Evolutionary conservation across 2,797 vertebrate species (phyloP).

Genomic region (Eidolon dupreanum): DNA sequence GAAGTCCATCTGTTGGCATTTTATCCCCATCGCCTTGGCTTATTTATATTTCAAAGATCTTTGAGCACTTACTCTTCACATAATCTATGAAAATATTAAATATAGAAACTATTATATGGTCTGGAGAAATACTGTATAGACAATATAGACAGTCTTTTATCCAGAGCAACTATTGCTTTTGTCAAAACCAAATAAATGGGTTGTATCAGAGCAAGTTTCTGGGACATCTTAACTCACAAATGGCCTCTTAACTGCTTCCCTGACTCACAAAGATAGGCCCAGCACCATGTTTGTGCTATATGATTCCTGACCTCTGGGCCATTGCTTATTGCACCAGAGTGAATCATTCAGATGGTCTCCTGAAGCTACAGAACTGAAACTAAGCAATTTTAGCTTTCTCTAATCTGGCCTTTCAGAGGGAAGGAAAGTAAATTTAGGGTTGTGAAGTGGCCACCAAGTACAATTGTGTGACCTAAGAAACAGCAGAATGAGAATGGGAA

Average conservation of each 20-base stretch:
- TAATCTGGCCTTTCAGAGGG: neutral
- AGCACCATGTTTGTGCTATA: neutral
- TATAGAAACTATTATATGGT: neutral
- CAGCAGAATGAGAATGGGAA: neutral
- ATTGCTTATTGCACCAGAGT: too few relatives aligned
- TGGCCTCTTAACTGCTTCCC: neutral
- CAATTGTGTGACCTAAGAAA: neutral
- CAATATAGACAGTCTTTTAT: neutral
- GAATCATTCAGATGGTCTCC: neutral
- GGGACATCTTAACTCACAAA: neutral
- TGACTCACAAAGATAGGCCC: neutral
- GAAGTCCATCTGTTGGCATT: neutral
- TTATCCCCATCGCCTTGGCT: neutral
- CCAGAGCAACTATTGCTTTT: neutral
- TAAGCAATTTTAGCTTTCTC: neutral
- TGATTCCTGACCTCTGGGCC: neutral
- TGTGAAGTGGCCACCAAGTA: neutral
- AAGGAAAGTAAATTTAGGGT: neutral
- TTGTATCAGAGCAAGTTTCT: neutral
- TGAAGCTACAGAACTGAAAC: neutral
- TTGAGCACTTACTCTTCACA: neutral
- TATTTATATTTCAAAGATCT: neutral
- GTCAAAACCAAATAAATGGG: neutral
- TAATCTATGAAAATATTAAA: constrained; percentile 18
- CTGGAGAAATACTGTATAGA: neutral